These are phyloP conservation scores for Ophraella communa DNA, from an alignment of 2,888 invertebrate genomes.

Conservation along the genomic window DNA sequence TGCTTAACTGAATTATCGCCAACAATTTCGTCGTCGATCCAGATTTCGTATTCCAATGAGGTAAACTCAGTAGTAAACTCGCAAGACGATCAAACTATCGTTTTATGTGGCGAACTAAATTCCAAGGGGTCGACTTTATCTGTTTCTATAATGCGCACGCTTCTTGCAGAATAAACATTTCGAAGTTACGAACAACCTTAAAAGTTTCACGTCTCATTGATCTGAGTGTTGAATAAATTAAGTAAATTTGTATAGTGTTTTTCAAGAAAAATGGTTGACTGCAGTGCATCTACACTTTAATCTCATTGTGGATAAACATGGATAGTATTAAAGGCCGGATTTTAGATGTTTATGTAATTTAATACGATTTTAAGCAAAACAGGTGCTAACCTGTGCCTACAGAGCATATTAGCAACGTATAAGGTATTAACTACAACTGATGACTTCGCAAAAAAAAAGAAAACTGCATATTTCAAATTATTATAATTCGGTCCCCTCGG, in stretches of 20 bases:
- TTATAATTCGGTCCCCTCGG: too few species aligned
- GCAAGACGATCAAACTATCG: constrained; percentile 4
- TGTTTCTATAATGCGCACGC: background rate
- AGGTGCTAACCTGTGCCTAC: too few species aligned
- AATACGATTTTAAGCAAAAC: too few species aligned
- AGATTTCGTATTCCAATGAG: background rate
- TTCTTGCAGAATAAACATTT: background rate
- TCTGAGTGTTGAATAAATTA: background rate
- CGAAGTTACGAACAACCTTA: background rate
- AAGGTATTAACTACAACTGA: too few species aligned
- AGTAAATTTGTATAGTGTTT: background rate
- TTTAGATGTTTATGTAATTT: too few species aligned
- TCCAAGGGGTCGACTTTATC: background rate
- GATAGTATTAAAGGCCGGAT: too few species aligned
- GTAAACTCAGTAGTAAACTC: background rate
- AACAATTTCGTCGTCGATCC: background rate
- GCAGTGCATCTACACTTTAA: too few species aligned
- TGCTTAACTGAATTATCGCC: background rate
- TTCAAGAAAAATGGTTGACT: too few species aligned
- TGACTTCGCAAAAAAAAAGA: too few species aligned
- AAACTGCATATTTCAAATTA: too few species aligned
- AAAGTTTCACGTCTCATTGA: background rate
- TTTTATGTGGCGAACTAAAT: background rate
- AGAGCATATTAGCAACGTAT: too few species aligned
- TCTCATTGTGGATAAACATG: too few species aligned